A percentile compares a stretch with the other conserved stretches of the same genome.
These are phyloP conservation scores for Anarsia innoxiella DNA, from an alignment of 2,888 invertebrate species.

Conservation along the genomic window DNA sequence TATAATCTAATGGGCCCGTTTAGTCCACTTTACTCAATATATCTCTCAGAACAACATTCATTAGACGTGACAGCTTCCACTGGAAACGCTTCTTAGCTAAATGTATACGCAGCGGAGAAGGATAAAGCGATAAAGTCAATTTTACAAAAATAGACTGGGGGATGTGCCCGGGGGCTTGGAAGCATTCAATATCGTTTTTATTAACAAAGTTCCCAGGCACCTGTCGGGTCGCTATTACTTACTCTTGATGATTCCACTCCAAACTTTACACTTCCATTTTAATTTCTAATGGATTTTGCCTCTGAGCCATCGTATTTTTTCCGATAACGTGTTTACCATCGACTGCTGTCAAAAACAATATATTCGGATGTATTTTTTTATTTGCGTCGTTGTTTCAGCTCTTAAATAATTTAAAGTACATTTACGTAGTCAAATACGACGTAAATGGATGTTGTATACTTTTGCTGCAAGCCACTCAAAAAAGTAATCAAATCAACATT, in stretches of 20 bases:
- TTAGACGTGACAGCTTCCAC: background rate
- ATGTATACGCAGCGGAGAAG: background rate
- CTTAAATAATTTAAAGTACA: too few relatives aligned
- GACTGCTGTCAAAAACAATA: too few relatives aligned
- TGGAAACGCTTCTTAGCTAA: background rate
- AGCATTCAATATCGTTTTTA: constrained; percentile 36
- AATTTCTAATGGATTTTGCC: constrained; percentile 31
- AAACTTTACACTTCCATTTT: constrained; percentile 32
- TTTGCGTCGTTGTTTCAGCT: too few relatives aligned
- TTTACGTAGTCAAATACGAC: too few relatives aligned
- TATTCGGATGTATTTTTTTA: too few relatives aligned
- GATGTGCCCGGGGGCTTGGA: background rate
- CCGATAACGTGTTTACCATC: too few relatives aligned
- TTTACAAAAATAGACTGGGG: background rate
- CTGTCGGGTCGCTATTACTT: constrained; percentile 26
- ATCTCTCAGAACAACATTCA: too few relatives aligned
- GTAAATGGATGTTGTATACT: too few relatives aligned
- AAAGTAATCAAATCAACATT: too few relatives aligned
- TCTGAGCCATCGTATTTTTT: too few relatives aligned
- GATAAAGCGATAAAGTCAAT: background rate
- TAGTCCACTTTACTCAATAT: background rate
- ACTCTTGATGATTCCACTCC: constrained; percentile 27
- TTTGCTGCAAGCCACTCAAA: too few relatives aligned
- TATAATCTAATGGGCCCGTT: background rate
- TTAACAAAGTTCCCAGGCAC: constrained; percentile 40